These are phyloP conservation scores for Vespertilio murinus DNA, from an alignment of 2,797 vertebrate genomes.

Conservation along the genomic window DNA sequence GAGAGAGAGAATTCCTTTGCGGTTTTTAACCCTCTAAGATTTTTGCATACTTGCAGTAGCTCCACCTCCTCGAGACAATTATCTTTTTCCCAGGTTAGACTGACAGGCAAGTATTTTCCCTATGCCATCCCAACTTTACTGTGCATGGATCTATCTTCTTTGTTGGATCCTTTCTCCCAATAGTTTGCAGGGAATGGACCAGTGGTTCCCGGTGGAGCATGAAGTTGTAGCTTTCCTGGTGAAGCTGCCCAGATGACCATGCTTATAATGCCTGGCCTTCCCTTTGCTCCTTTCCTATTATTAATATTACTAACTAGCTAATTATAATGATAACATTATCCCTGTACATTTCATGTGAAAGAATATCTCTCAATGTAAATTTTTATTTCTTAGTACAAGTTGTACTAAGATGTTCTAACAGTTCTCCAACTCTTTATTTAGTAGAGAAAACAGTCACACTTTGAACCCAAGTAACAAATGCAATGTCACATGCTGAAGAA, in stretches of 20 bases:
- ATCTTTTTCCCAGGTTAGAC: not conserved
- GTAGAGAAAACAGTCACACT: not conserved
- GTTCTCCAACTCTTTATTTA: not conserved
- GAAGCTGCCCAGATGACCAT: not conserved
- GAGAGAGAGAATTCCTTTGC: not conserved
- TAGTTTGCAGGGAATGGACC: not conserved
- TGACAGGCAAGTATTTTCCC: not conserved
- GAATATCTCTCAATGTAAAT: not conserved
- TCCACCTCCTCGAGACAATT: not conserved
- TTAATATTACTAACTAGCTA: not conserved
- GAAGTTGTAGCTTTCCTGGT: not conserved
- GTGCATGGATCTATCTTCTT: not conserved
- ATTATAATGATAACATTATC: not conserved
- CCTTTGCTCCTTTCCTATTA: not conserved
- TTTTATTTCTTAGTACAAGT: not conserved
- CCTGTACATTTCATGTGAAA: not conserved
- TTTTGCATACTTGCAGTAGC: not conserved
- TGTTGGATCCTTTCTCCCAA: not conserved
- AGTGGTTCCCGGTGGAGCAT: not conserved
- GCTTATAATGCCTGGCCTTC: not conserved
- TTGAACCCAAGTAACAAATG: not conserved
- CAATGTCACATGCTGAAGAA: not conserved
- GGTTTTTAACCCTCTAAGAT: not conserved
- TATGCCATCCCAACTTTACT: not conserved
- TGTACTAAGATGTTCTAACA: not conserved